Evolutionary conservation across 2,797 vertebrate genomes (phyloP).

Genomic region (Synaphobranchus kaupii): DNA sequence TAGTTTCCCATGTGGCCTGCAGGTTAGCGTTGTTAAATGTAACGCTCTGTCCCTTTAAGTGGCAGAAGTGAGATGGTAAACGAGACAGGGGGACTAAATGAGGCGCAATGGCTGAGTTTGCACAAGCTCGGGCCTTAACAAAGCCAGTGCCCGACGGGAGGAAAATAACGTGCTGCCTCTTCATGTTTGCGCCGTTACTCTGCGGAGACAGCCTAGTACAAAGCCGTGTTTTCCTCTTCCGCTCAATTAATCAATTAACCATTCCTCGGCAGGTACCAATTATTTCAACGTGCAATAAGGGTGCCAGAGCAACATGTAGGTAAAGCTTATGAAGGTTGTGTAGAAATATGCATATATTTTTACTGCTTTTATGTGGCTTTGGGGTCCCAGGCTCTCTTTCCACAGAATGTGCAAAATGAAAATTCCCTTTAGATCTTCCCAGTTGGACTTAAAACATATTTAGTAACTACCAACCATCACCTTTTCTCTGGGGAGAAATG

Average conservation of each 20-base stretch:
- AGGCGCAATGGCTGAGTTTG: not conserved
- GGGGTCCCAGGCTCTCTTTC: not conserved
- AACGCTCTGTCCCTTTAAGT: not conserved
- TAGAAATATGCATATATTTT: constrained; percentile 2
- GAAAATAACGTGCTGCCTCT: not conserved
- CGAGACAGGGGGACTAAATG: not conserved
- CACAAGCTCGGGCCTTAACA: not conserved
- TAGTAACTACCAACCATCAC: constrained; percentile 43
- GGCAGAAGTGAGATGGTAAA: not conserved
- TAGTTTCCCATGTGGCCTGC: not conserved
- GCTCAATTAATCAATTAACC: constrained; percentile 14
- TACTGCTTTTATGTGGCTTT: not conserved
- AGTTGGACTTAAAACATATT: constrained; percentile 42
- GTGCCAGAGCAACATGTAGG: not conserved
- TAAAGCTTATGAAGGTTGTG: constrained; percentile 10
- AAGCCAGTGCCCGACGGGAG: not conserved
- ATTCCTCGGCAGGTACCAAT: not conserved
- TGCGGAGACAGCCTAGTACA: not conserved
- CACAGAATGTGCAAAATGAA: constrained; percentile 22
- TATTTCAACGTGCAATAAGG: not conserved
- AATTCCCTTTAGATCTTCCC: constrained; percentile 9
- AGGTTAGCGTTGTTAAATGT: not conserved
- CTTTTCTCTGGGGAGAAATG: constrained; percentile 40
- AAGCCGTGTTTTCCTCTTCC: not conserved
- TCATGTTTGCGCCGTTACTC: not conserved